Evolutionary conservation across 2,888 invertebrate species (phyloP), one percentile per base, ranked within the genome.

Genomic region (Hoplodrina ambigua): DNA sequence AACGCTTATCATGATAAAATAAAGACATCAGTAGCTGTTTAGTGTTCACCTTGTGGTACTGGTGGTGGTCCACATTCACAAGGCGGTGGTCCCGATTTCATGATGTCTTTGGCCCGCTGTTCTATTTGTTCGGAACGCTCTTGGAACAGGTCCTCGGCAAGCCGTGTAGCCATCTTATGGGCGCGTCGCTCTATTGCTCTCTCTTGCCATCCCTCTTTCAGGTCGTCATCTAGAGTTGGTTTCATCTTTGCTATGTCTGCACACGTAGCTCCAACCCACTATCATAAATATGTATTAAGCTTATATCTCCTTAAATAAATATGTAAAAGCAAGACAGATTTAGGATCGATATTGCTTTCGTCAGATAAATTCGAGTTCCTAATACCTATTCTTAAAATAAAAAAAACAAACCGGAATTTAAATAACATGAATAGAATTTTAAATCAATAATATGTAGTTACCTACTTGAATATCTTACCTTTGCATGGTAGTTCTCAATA

Each of bases 401-500:
- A n/a, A n/a, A n/a, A n/a, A n/a, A n/a, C n/a, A n/a, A n/a, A n/a
- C n/a, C n/a, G n/a, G n/a, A 41, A 10, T 41, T 8, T 37, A 33
- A 15, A 4, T 5, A 4, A 15, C 17, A 4, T 13, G 25, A 37
- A 49, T 33, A 37, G n/a, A n/a, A 33, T 69, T 44, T 44, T 11
- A 7, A 25, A 25, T 19, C 11, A 44, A 41, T 1, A 66, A 17
- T 33, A 37, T 15, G 4, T 19, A 53, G 5, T 46, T 0, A 41
- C n/a, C n/a, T n/a, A n/a, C n/a, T 19, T 58, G 3, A 7, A 53
- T 41, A 20, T 60, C 20, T 52, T 85, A 95, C 96, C 92, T 87
- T 93, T 30, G 92, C 94, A 61, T 94, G 95, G 84, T 94, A 94
- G 59, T 93, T 93, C 74, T 95, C 96, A 72, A 95, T 94, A 0